phyloP scores from a whole-genome alignment of 2,888 invertebrate species.

The Gymnocheta viridis region DNA sequence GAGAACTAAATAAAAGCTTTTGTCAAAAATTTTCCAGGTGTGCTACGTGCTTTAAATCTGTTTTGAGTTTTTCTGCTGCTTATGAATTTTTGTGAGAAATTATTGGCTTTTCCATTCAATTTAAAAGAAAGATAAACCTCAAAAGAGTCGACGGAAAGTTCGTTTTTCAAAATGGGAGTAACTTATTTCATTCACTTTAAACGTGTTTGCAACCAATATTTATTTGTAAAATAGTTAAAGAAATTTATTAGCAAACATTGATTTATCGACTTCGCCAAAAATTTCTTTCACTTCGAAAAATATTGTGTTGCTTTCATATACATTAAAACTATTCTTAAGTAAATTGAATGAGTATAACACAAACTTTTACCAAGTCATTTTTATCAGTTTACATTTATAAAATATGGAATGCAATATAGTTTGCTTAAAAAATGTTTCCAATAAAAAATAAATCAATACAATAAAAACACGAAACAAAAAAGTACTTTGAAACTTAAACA shows the following conservation, averaged over 20 bases:
- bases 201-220: too few relatives aligned
- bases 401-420: constrained; percentile 52
- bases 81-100: too few relatives aligned
- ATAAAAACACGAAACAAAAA: background rate
- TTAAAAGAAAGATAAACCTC: too few relatives aligned
- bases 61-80: too few relatives aligned
- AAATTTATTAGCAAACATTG: background rate
- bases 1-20: too few relatives aligned
- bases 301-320: background rate
- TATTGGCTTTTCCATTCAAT: too few relatives aligned
- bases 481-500: constrained; percentile 26
- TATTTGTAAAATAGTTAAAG: too few relatives aligned
- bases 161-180: too few relatives aligned
- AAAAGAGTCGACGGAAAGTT: too few relatives aligned
- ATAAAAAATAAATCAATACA: constrained; percentile 2
- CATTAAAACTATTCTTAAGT: background rate
- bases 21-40: too few relatives aligned
- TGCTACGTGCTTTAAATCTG: too few relatives aligned
- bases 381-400: constrained; percentile 33
- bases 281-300: background rate
- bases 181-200: too few relatives aligned
- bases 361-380: constrained; percentile 5
- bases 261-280: background rate
- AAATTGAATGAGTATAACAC: background rate
- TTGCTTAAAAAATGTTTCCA: constrained; percentile 1